These are phyloP conservation scores for Thomomys bottae DNA, from an alignment of 2,113 vertebrate species.

Conservation along the genomic window DNA sequence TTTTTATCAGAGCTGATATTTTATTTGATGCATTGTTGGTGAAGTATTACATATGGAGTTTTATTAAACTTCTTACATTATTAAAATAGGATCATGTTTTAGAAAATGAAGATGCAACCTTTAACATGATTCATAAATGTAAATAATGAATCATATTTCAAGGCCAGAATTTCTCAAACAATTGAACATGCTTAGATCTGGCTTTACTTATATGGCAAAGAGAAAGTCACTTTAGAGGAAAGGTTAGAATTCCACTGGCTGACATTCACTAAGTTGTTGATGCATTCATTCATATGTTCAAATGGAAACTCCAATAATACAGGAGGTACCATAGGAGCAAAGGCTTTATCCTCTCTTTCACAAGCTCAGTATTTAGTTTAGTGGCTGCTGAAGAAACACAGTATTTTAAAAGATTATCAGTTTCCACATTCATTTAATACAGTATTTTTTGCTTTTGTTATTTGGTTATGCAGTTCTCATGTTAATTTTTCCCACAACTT, in stretches of 20 bases:
- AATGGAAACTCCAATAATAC: conserved; percentile 36
- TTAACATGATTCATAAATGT: conserved; percentile 36
- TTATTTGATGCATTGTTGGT: neutral
- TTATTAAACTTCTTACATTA: neutral
- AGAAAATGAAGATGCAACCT: conserved; percentile 2
- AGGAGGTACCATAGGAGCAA: neutral
- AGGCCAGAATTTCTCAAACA: conserved; percentile 26
- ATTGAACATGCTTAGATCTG: neutral
- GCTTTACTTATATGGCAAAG: conserved; percentile 25
- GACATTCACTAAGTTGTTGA: neutral
- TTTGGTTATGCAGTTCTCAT: conserved; percentile 30
- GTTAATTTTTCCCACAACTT: neutral
- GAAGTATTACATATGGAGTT: neutral
- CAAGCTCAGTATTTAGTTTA: neutral
- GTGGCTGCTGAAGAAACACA: neutral
- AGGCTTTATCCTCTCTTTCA: neutral
- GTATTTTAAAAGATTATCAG: conserved; percentile 26
- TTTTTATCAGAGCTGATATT: neutral
- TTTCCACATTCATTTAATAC: neutral
- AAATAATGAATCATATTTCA: conserved; percentile 36
- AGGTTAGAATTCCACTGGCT: conserved; percentile 22
- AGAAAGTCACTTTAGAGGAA: conserved; percentile 17
- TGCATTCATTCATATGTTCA: conserved; percentile 35
- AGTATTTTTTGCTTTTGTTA: neutral
- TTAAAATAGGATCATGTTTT: neutral